These are phyloP conservation scores for Xylota segnis DNA, from an alignment of 2,888 invertebrate genomes.

Conservation along the genomic window DNA sequence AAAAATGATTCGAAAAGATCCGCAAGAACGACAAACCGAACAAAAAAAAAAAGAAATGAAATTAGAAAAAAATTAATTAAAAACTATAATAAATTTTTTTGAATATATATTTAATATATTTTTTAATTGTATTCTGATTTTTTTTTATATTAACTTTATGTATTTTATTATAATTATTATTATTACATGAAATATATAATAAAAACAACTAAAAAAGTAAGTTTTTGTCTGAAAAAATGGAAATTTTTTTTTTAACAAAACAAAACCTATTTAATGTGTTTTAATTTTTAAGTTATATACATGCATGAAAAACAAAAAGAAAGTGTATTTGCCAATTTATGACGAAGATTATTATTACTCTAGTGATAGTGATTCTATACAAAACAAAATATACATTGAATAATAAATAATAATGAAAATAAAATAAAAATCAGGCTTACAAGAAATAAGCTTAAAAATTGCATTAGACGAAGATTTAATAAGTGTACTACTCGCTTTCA, in stretches of 20 bases:
- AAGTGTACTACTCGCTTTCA: slow-evolving; percentile 37
- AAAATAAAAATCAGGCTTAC: slow-evolving; percentile 25
- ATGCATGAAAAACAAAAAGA: slow-evolving; percentile 15
- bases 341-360: slow-evolving; percentile 62
- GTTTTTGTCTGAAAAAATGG: slow-evolving; percentile 30
- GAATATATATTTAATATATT: slow-evolving; percentile 84
- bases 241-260: slow-evolving; percentile 8
- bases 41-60: slow-evolving; percentile 55
- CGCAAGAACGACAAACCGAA: slow-evolving; percentile 43
- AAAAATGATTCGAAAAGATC: slow-evolving; percentile 29
- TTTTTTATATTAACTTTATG: slow-evolving; percentile 74
- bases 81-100: slow-evolving; percentile 42
- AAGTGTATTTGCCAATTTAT: slow-evolving; percentile 71
- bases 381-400: slow-evolving; percentile 69
- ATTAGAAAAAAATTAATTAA: slow-evolving; percentile 3
- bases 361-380: slow-evolving; percentile 71
- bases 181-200: slow-evolving; percentile 59
- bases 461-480: slow-evolving; percentile 20
- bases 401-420: slow-evolving; percentile 12
- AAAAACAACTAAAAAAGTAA: slow-evolving; percentile 40
- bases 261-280: slow-evolving; percentile 42
- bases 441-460: slow-evolving; percentile 44
- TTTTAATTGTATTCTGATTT: slow-evolving; percentile 65
- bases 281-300: slow-evolving; percentile 53
- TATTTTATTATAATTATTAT: slow-evolving; percentile 66